Base-by-base conservation (phyloP, 2,888 invertebrate species). In the Cenopis cana region DNA sequence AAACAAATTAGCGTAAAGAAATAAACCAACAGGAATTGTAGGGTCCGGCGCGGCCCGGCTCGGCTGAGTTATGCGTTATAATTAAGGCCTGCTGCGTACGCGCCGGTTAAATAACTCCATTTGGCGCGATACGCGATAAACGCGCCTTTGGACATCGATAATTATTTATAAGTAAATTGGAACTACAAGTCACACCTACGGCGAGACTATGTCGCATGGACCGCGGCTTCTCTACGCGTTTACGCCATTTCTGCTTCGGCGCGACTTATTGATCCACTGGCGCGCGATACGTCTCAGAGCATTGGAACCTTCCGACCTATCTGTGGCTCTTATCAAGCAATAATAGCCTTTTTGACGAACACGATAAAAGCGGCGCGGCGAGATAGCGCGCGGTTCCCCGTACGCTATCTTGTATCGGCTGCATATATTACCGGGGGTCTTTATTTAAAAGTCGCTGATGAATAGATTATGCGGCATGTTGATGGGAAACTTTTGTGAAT, bases 151-250 rank as follows among this genome's bases (percentile, higher is more conserved):
- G 85, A 80, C 82, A 77, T 72, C 80, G 83, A 83, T 88, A 86
- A 88, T 88, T 88, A 89, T 88, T 88, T 87, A 85, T 82, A 76
- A 78, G 83, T 85, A 85, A 87, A 87, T 87, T 86, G 87, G 82
- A 78, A 81, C 81, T 80, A 82, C 84, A 82, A 84, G 11, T 20
- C 38, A 20, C 36, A 85, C 83, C 84, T 29, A 24, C 60, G 46
- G 6, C 36, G 80, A 61, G 55, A 50, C 24, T 38, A 68, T 59
- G 73, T 70, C 67, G 60, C 55, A 24, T 29, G 55, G 29, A 8
- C 29, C 12, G n/a, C 38, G 38, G 52, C 2, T n/a, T 20, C 54
- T 20, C 36, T 0, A 4, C n/a, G 2, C 38, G 18, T 20, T 64
- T 64, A 36, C 11, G 54, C 9, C 64, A 24, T 54, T 64, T 38